phyloP scores from a whole-genome alignment of 2,113 vertebrate genomes.

The Larimichthys polyactis region DNA sequence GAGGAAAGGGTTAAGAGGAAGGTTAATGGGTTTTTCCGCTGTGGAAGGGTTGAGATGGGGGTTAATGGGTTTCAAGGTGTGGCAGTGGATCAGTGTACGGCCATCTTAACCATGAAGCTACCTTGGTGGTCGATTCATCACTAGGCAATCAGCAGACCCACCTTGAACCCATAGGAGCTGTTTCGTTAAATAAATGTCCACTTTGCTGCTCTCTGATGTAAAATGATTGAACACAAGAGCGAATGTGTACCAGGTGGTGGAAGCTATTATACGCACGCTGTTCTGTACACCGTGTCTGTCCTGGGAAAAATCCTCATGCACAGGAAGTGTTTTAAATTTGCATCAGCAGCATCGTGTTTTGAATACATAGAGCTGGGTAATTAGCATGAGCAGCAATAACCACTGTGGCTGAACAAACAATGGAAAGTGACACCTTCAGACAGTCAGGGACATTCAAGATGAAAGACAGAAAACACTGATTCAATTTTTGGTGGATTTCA shows the following conservation, averaged over 20 bases:
- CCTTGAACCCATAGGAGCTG: slow-evolving; percentile 62
- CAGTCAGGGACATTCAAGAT: background rate
- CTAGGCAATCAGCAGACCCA: slow-evolving; percentile 51
- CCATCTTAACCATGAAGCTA: slow-evolving; percentile 58
- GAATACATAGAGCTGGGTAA: background rate
- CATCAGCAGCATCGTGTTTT: background rate
- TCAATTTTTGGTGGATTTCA: background rate
- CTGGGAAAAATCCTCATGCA: background rate
- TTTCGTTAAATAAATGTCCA: slow-evolving; percentile 61
- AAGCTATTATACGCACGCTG: background rate
- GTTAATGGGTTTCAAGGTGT: slow-evolving; percentile 78
- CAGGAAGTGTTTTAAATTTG: slow-evolving; percentile 14
- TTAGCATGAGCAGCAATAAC: background rate
- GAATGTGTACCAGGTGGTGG: slow-evolving; percentile 1
- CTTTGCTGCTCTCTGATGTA: slow-evolving; percentile 40
- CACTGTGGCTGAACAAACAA: background rate
- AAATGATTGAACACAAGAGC: slow-evolving; percentile 20
- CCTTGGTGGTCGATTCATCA: slow-evolving; percentile 58
- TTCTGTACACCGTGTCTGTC: background rate
- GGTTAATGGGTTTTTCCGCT: slow-evolving; percentile 71
- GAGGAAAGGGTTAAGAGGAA: slow-evolving; percentile 53
- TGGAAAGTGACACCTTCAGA: slow-evolving; percentile 3
- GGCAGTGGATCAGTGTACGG: slow-evolving; percentile 63
- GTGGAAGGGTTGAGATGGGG: slow-evolving; percentile 55
- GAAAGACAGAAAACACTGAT: background rate